These are phyloP conservation scores for Spatulosminthurus flaviceps DNA, from an alignment of 2,888 invertebrate genomes.

Conservation along the genomic window DNA sequence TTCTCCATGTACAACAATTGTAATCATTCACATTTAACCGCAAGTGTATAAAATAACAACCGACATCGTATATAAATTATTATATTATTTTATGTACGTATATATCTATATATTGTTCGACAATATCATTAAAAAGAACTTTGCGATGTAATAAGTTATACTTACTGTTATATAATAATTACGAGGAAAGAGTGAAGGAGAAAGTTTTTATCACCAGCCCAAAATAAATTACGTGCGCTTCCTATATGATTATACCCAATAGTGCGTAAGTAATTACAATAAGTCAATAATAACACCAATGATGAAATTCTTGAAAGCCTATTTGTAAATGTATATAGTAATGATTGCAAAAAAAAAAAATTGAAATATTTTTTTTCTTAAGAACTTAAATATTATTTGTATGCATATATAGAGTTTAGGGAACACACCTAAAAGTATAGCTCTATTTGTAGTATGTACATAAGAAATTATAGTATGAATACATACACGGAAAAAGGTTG, in stretches of 20 bases:
- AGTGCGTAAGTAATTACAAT: too few species aligned
- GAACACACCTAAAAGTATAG: background rate
- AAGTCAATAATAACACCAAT: background rate
- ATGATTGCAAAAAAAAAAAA: slow-evolving; percentile 4
- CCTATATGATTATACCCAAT: background rate
- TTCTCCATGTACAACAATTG: too few species aligned
- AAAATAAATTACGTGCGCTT: slow-evolving; percentile 39
- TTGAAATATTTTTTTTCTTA: background rate
- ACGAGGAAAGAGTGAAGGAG: slow-evolving; percentile 40
- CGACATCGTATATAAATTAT: background rate
- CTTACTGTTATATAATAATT: background rate
- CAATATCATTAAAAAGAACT: too few species aligned
- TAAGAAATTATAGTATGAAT: too few species aligned
- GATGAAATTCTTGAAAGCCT: slow-evolving; percentile 20
- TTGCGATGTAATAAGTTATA: too few species aligned
- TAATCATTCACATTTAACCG: background rate
- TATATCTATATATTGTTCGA: background rate
- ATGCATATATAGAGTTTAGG: background rate
- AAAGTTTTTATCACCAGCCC: slow-evolving; percentile 43
- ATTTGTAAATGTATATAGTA: too few species aligned
- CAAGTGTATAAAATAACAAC: background rate
- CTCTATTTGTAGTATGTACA: background rate
- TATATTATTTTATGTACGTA: background rate
- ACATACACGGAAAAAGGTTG: too few species aligned
- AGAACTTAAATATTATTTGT: slow-evolving; percentile 7